Evolutionary conservation across 2,113 vertebrate species (phyloP).

Genomic region (Microcebus ravelobensis): DNA sequence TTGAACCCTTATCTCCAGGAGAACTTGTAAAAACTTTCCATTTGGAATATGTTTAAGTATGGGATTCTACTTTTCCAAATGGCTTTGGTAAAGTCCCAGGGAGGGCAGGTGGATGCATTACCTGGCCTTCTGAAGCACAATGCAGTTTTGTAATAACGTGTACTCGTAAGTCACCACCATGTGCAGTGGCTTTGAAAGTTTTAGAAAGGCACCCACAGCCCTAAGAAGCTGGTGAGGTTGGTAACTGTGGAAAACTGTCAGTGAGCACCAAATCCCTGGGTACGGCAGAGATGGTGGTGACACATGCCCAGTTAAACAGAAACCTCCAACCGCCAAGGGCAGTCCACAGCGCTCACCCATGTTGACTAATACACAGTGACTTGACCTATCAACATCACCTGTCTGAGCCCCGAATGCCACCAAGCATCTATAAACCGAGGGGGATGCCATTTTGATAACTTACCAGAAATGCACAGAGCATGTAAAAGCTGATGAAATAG

Average conservation of each 20-base stretch:
- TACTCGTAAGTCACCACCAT: not conserved
- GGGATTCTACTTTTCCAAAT: not conserved
- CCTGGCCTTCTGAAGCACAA: not conserved
- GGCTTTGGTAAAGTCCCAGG: not conserved
- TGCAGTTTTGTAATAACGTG: conserved; percentile 15
- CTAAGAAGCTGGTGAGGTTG: not conserved
- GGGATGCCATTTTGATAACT: not conserved
- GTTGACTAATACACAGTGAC: accelerated
- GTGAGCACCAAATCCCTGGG: not conserved
- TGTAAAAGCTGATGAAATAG: conserved; percentile 99
- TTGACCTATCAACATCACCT: accelerated
- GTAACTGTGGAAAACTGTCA: not conserved
- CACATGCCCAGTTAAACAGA: not conserved
- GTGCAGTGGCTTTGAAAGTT: not conserved
- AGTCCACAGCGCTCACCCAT: not conserved
- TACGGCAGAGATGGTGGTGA: not conserved
- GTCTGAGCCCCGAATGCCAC: not conserved
- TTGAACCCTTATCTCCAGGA: not conserved
- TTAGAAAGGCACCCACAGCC: not conserved
- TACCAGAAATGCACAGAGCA: conserved; percentile 99
- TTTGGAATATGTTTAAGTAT: not conserved
- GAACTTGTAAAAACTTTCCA: not conserved
- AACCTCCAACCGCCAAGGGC: not conserved
- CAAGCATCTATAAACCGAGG: accelerated
- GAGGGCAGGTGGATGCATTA: no score